A percentile compares a stretch with the other conserved stretches of the same genome.
These are phyloP conservation scores for Eilema caniola DNA, from an alignment of 2,888 invertebrate genomes.

Conservation along the genomic window DNA sequence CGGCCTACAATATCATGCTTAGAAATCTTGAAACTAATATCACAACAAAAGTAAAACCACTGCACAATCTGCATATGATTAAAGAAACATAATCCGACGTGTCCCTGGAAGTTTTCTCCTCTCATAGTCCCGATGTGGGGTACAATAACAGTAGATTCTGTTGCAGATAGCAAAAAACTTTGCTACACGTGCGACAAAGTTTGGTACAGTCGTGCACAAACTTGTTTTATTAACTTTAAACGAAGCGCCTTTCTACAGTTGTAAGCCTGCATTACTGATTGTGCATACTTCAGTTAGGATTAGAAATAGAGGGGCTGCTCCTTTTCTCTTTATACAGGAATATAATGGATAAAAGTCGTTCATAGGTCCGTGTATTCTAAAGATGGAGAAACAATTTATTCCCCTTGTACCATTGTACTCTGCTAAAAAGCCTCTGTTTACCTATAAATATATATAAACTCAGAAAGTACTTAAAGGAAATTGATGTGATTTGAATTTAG, in stretches of 20 bases:
- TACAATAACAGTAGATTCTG: not conserved
- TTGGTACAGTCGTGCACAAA: conserved; percentile 11
- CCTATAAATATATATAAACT: no score
- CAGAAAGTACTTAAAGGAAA: no score
- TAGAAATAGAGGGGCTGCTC: not conserved
- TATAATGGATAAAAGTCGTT: no score
- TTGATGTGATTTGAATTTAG: no score
- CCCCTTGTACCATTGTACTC: no score
- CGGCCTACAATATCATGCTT: not conserved
- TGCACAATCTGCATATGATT: not conserved
- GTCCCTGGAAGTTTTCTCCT: not conserved
- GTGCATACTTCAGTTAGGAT: not conserved
- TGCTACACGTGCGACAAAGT: not conserved
- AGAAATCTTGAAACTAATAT: not conserved
- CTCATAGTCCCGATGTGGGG: not conserved
- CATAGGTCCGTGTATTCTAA: no score
- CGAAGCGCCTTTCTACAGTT: conserved; percentile 4
- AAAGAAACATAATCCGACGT: not conserved
- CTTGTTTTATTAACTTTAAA: conserved; percentile 19
- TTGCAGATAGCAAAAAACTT: not conserved
- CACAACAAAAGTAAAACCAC: not conserved
- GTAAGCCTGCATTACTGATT: not conserved
- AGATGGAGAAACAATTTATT: no score
- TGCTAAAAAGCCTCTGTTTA: no score
- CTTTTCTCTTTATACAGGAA: not conserved